These are phyloP conservation scores for Poecilus cupreus DNA, from an alignment of 2,888 invertebrate genomes.

Conservation along the genomic window DNA sequence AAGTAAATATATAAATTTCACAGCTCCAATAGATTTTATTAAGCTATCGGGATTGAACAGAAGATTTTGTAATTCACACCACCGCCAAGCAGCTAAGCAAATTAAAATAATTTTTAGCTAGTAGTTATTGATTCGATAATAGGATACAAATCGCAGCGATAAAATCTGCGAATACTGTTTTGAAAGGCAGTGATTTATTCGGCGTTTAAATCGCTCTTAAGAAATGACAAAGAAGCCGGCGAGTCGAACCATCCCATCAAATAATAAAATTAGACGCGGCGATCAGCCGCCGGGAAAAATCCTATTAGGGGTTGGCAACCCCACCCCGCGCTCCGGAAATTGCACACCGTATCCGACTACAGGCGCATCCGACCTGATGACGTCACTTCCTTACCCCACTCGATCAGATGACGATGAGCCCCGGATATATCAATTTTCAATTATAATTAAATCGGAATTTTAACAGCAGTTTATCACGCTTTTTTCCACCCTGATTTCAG, in stretches of 20 bases:
- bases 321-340: slow-evolving; percentile 28
- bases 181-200: too few species aligned
- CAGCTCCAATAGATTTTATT: too few species aligned
- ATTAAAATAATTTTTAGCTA: too few species aligned
- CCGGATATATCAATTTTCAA: slow-evolving; percentile 40
- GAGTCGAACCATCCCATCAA: not conserved
- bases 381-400: slow-evolving; percentile 35
- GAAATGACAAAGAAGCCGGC: not conserved
- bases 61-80: too few species aligned
- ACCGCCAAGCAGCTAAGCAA: too few species aligned
- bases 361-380: slow-evolving; percentile 35
- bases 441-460: slow-evolving; percentile 32
- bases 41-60: too few species aligned
- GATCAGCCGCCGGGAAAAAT: not conserved
- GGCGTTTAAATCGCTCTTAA: too few species aligned
- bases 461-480: not conserved
- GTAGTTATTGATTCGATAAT: too few species aligned
- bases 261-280: not conserved
- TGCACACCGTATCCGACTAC: slow-evolving; percentile 49
- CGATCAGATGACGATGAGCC: not conserved
- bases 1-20: too few species aligned
- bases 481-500: not conserved
- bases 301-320: not conserved
- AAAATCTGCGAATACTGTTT: too few species aligned
- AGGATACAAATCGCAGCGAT: too few species aligned